A percentile compares a stretch with the other conserved stretches of the same genome.
These are phyloP conservation scores for Zosterops pallidus DNA, from an alignment of 2,113 vertebrate species.

Conservation along the genomic window DNA sequence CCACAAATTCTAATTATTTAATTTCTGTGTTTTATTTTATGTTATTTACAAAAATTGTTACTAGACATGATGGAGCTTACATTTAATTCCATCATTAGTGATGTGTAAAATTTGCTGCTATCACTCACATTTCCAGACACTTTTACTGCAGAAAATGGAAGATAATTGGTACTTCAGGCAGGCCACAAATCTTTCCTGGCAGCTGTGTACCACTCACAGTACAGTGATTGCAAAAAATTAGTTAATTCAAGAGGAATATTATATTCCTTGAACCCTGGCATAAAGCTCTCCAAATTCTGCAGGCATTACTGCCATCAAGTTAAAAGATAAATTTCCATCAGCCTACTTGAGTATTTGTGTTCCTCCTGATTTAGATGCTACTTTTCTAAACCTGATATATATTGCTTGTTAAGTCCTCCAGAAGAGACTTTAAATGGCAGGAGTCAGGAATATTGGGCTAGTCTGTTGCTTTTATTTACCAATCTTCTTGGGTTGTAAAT, in stretches of 20 bases:
- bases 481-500: constrained; percentile 59
- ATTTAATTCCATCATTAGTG: constrained; percentile 59
- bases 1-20: background rate
- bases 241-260: constrained; percentile 75
- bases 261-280: constrained; percentile 49
- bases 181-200: constrained; percentile 70
- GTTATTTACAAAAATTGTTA: constrained; percentile 59
- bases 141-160: constrained; percentile 69
- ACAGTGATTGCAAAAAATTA: constrained; percentile 76
- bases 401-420: constrained; percentile 55
- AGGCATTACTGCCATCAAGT: constrained; percentile 22
- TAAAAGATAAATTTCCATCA: constrained; percentile 52
- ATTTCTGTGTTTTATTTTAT: constrained; percentile 31
- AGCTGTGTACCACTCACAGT: constrained; percentile 67
- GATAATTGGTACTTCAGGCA: constrained; percentile 73
- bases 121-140: constrained; percentile 64
- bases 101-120: constrained; percentile 69
- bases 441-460: constrained; percentile 56
- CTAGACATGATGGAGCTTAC: constrained; percentile 40
- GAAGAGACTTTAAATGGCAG: constrained; percentile 38
- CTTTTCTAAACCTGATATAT: constrained; percentile 60
- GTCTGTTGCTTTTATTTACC: constrained; percentile 69
- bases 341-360: constrained; percentile 22
- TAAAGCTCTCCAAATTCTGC: constrained; percentile 60
- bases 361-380: constrained; percentile 70